Conservation (phyloP, 1,140 invertebrate species). For the Heliconius congener region DNA sequence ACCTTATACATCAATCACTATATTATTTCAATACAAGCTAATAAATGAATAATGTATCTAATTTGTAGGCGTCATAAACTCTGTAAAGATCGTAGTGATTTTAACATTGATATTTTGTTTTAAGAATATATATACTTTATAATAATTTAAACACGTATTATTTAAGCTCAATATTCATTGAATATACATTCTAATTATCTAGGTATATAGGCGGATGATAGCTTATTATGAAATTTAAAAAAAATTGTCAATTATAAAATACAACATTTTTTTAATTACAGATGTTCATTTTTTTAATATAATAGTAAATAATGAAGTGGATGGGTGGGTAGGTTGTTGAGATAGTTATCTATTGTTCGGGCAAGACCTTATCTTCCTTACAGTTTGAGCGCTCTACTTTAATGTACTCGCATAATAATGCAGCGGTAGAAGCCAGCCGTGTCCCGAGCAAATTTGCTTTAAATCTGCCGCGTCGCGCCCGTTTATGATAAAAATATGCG, state of each 20-base stretch:
- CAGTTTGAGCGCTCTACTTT: constrained; percentile 34
- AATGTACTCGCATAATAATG: constrained; percentile 46
- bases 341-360: constrained; percentile 29
- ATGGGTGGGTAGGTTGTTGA: not conserved
- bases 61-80: not conserved
- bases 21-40: constrained; percentile 58
- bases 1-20: constrained; percentile 61
- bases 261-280: too few species aligned
- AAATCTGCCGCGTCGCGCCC: constrained; percentile 36
- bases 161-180: not conserved
- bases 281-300: not conserved
- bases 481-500: constrained; percentile 39
- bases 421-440: constrained; percentile 42
- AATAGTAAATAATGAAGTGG: constrained; percentile 14
- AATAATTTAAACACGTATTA: not conserved
- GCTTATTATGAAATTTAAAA: too few species aligned
- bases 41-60: constrained; percentile 34
- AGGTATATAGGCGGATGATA: too few species aligned
- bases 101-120: not conserved
- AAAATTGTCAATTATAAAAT: too few species aligned
- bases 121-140: not conserved
- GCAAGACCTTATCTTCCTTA: constrained; percentile 37
- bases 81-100: not conserved
- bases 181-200: not conserved
- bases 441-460: constrained; percentile 44